Evolutionary conservation across 2,797 vertebrate genomes (phyloP).

Genomic region (Neosalanx taihuensis): DNA sequence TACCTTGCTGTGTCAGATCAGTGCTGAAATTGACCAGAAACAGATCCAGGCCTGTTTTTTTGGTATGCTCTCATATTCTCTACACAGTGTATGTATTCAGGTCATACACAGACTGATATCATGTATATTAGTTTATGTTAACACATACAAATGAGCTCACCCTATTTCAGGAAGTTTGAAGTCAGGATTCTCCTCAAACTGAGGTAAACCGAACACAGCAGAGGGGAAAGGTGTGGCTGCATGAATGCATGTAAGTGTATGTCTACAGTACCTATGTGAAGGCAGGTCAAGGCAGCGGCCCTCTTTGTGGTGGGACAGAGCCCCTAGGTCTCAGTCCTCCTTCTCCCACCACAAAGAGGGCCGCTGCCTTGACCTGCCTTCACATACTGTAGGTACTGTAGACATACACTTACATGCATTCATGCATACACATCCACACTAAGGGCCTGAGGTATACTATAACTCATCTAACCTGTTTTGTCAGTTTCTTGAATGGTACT

Average conservation of each 20-base stretch:
- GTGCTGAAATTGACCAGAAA: neutral
- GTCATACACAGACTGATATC: neutral
- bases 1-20: neutral
- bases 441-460: neutral
- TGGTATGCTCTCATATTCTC: neutral
- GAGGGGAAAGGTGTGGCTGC: neutral
- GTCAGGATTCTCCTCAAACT: neutral
- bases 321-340: neutral
- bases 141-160: neutral
- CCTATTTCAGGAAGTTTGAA: neutral
- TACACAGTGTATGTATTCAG: neutral
- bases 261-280: neutral
- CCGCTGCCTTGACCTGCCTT: neutral
- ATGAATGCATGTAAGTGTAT: neutral
- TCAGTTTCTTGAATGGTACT: neutral
- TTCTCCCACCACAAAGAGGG: constrained; percentile 2
- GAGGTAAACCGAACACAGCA: neutral
- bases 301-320: constrained; percentile 3
- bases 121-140: neutral
- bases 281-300: neutral
- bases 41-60: neutral
- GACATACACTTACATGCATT: neutral
- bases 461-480: neutral
- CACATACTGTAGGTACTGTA: neutral
- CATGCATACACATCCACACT: constrained; percentile 5